Percentiles rank a stretch among this genome's conserved stretches.
Evolutionary conservation across 2,888 invertebrate species (phyloP).

Genomic region (Baronia brevicornis): DNA sequence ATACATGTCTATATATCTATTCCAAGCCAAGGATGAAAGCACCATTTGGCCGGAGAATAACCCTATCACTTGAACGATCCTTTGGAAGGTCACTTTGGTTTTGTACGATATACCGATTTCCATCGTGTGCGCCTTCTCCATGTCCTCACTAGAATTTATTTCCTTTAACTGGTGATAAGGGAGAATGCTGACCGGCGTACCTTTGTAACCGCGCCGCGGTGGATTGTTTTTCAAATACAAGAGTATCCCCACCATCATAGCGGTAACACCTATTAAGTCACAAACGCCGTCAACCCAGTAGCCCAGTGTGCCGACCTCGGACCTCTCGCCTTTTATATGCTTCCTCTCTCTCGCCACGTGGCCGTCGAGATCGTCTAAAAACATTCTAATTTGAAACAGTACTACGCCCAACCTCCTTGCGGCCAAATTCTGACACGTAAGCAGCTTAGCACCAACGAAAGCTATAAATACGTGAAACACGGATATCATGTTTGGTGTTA

Average conservation of each 20-base stretch:
- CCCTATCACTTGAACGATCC: slow-evolving; percentile 78
- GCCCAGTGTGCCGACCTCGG: slow-evolving; percentile 87
- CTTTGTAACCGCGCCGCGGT: slow-evolving; percentile 80
- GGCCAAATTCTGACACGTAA: slow-evolving; percentile 82
- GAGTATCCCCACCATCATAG: slow-evolving; percentile 81
- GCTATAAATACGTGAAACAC: slow-evolving; percentile 86
- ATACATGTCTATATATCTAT: slow-evolving; percentile 87
- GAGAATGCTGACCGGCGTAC: slow-evolving; percentile 77
- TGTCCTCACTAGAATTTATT: slow-evolving; percentile 56
- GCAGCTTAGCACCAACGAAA: slow-evolving; percentile 81
- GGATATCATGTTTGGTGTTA: slow-evolving; percentile 91
- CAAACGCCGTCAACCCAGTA: slow-evolving; percentile 90
- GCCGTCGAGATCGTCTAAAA: slow-evolving; percentile 90
- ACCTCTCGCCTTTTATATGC: slow-evolving; percentile 84
- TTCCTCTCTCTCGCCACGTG: slow-evolving; percentile 87
- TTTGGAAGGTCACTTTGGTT: slow-evolving; percentile 80
- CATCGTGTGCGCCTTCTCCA: slow-evolving; percentile 53
- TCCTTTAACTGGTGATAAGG: slow-evolving; percentile 65
- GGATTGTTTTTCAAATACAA: slow-evolving; percentile 83
- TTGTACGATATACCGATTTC: slow-evolving; percentile 78
- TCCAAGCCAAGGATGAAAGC: slow-evolving; percentile 87
- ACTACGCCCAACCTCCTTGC: slow-evolving; percentile 84
- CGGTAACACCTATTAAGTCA: slow-evolving; percentile 84
- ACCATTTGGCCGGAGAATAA: slow-evolving; percentile 83
- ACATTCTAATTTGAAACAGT: slow-evolving; percentile 86